Evolutionary conservation across 2,888 invertebrate genomes (phyloP).

Genomic region (Linyphia triangularis): DNA sequence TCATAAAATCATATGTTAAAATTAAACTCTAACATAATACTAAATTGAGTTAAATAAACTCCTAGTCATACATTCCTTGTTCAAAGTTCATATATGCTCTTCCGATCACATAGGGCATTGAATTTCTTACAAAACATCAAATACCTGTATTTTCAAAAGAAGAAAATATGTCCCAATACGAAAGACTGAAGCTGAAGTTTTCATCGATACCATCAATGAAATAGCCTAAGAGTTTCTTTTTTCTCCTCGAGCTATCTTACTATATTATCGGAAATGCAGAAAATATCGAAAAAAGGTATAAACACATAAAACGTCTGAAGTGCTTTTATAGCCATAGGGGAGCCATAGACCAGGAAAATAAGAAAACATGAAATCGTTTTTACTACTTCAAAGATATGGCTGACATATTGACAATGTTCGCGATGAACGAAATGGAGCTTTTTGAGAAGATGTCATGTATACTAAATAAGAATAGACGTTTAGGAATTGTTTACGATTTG

Average conservation of each 20-base stretch:
- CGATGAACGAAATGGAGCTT: too few relatives aligned
- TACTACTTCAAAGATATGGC: neutral
- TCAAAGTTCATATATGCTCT: too few relatives aligned
- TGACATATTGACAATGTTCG: neutral
- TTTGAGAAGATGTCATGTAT: too few relatives aligned
- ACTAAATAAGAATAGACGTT: too few relatives aligned
- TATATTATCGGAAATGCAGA: neutral
- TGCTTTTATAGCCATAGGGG: constrained; percentile 17
- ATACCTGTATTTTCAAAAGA: neutral
- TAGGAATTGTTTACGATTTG: too few relatives aligned
- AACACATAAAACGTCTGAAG: constrained; percentile 10
- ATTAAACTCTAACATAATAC: too few relatives aligned
- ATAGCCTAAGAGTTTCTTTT: neutral
- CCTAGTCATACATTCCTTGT: too few relatives aligned
- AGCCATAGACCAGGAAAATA: neutral
- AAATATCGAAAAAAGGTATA: constrained; percentile 16
- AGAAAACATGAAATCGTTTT: neutral
- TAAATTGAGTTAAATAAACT: too few relatives aligned
- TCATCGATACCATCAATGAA: neutral
- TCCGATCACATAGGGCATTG: neutral
- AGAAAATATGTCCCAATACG: too few relatives aligned
- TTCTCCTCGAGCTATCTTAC: neutral
- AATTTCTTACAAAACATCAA: neutral
- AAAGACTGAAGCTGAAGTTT: neutral
- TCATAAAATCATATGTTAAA: too few relatives aligned